Evolutionary conservation across 2,888 invertebrate genomes (phyloP).

Genomic region (Gastrophysa polygoni): DNA sequence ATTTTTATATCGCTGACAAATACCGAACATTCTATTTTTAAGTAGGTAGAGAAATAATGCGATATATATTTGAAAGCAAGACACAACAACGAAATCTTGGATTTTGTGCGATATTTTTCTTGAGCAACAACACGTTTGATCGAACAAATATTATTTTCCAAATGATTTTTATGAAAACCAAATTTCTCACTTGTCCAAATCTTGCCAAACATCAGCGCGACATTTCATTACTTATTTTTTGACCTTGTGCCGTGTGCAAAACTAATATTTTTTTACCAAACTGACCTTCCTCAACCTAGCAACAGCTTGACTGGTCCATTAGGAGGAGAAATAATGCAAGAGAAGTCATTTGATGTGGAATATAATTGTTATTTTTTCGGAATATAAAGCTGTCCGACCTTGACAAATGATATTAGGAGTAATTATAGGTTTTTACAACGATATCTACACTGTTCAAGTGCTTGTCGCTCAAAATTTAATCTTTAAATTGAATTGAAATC

Average conservation of each 20-base stretch:
- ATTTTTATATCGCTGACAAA: background rate
- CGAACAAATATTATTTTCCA: no score
- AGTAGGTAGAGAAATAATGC: no score
- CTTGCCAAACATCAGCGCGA: background rate
- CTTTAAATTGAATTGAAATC: no score
- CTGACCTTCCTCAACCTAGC: slow-evolving; percentile 24
- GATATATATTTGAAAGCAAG: no score
- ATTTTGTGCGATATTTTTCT: no score
- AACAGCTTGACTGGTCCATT: slow-evolving; percentile 13
- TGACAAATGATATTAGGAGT: slow-evolving; percentile 16
- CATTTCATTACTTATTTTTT: background rate
- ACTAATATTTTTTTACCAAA: slow-evolving; percentile 17
- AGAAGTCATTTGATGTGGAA: slow-evolving; percentile 9
- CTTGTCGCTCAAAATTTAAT: no score
- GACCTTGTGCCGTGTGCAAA: slow-evolving; percentile 7
- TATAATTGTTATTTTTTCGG: slow-evolving; percentile 7
- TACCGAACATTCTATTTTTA: background rate
- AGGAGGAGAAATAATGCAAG: background rate
- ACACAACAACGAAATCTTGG: no score
- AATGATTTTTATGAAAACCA: no score
- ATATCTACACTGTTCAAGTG: no score
- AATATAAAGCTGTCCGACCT: background rate
- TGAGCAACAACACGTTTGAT: no score
- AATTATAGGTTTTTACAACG: no score
- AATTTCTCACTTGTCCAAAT: background rate